These are phyloP conservation scores for Andinoacara biseriatus DNA, from an alignment of 2,113 vertebrate species.

Conservation along the genomic window DNA sequence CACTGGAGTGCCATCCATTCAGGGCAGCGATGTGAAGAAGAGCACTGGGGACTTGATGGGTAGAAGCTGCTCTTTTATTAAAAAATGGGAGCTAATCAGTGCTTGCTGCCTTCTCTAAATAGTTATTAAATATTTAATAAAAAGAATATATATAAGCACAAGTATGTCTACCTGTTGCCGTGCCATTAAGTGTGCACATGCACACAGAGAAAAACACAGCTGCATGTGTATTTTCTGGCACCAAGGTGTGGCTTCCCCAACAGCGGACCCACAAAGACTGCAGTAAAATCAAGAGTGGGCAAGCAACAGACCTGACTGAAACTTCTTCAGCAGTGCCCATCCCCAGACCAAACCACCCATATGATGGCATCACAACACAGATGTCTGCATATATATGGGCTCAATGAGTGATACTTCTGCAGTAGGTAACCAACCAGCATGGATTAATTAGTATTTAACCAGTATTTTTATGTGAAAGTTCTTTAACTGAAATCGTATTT, in stretches of 20 bases:
- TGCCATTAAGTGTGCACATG: background rate
- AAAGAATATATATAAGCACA: background rate
- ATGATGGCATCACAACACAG: background rate
- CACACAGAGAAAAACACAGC: accelerated
- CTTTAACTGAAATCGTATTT: too few species aligned
- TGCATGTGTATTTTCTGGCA: background rate
- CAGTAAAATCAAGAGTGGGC: background rate
- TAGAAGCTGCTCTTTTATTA: background rate
- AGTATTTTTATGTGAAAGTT: too few species aligned
- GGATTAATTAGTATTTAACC: too few species aligned
- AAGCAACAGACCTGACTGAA: background rate
- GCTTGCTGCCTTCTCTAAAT: background rate
- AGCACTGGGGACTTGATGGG: background rate
- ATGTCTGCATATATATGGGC: too few species aligned
- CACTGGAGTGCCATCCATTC: slow-evolving; percentile 2
- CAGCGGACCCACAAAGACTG: background rate
- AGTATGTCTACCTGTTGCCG: too few species aligned
- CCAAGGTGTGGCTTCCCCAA: background rate
- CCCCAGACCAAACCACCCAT: background rate
- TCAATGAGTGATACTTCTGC: background rate
- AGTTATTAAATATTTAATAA: background rate
- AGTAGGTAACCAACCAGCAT: too few species aligned
- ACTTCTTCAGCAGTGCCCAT: background rate
- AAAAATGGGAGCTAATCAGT: background rate
- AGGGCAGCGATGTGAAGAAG: background rate